Conservation (phyloP, 2,113 vertebrate species). For the Tricholaema leucomelas region DNA sequence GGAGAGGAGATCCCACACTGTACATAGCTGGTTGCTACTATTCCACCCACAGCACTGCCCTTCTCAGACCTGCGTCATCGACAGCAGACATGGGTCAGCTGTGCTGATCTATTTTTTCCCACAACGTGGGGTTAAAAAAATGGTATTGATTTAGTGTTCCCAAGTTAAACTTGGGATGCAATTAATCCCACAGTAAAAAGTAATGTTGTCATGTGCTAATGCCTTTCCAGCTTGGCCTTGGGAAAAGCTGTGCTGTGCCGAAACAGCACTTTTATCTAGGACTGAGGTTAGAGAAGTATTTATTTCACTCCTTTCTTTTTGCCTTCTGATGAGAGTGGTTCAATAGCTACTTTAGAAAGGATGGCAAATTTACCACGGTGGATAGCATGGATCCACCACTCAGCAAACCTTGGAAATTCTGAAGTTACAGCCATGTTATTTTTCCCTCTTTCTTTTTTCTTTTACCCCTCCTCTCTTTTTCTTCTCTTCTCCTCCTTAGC, state of each 20-base stretch:
- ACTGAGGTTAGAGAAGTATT: not conserved
- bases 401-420: not conserved
- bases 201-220: conserved; percentile 32
- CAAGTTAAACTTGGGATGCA: conserved; percentile 53
- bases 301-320: conserved; percentile 28
- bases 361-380: not conserved
- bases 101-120: conserved; percentile 34
- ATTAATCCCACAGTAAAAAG: conserved; percentile 60
- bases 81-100: not conserved
- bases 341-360: conserved; percentile 34
- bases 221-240: not conserved
- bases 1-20: not conserved
- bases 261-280: not conserved
- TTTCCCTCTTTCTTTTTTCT: not conserved
- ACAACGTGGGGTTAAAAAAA: conserved; percentile 38
- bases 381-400: not conserved
- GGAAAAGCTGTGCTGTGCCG: not conserved
- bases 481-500: fast-evolving
- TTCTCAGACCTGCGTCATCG: not conserved
- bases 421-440: not conserved
- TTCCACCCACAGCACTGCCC: not conserved
- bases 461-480: too few species aligned
- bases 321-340: conserved; percentile 40
- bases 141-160: conserved; percentile 58
- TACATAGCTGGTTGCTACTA: not conserved